Evolutionary conservation across 2,888 invertebrate species (phyloP).

Genomic region (Erpobdella octoculata): DNA sequence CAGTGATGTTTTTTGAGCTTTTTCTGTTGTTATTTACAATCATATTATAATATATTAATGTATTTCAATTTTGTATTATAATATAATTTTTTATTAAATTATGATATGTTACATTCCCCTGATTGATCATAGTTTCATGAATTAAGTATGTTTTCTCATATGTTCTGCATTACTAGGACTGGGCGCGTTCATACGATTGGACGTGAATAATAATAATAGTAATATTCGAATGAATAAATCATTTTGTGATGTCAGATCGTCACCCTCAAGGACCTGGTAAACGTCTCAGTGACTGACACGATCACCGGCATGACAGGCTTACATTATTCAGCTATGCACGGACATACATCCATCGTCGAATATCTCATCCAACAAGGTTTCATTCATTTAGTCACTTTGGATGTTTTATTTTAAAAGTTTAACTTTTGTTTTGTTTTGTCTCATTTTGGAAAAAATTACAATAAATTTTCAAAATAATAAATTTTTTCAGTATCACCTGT

Average conservation of each 20-base stretch:
- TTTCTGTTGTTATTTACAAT: not conserved
- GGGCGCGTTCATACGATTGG: not conserved
- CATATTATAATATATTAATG: not conserved
- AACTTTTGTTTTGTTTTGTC: too few relatives aligned
- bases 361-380: slow-evolving; percentile 70
- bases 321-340: slow-evolving; percentile 78
- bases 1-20: not conserved
- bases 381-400: not conserved
- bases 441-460: too few relatives aligned
- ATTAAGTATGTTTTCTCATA: slow-evolving; percentile 19
- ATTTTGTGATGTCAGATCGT: slow-evolving; percentile 62
- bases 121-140: not conserved
- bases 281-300: slow-evolving; percentile 45
- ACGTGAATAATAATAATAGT: too few relatives aligned
- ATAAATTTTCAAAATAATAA: not conserved
- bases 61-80: not conserved
- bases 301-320: slow-evolving; percentile 74
- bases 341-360: slow-evolving; percentile 79
- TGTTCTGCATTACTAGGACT: not conserved
- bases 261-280: slow-evolving; percentile 72
- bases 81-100: not conserved
- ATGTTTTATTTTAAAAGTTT: not conserved
- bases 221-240: too few relatives aligned
- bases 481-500: not conserved
- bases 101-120: not conserved